Base-by-base conservation (phyloP, 2,113 vertebrate species). In the Notarius lentiginosus region DNA sequence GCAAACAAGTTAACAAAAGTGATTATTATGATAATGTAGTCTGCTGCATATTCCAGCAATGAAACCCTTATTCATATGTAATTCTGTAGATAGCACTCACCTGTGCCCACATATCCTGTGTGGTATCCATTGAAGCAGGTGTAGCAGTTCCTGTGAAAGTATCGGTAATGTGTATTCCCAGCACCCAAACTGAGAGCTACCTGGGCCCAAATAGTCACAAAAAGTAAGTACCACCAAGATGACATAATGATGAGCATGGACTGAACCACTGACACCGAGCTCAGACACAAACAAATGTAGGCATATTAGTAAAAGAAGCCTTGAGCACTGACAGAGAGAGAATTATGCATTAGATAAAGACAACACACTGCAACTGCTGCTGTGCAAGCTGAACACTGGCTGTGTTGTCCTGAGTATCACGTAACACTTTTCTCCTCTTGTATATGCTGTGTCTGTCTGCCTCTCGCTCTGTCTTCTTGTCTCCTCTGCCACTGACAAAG, bases 131-230 rank as follows among this genome's bases (percentile, higher is more conserved):
- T 91, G 34, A 86, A 87, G 60, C 96, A 97, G 9, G 95, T 94
- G 86, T 95, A 95, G 91, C 96, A 96, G 93, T 87, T 95, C 24
- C 94, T 95, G 93, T 95, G 95, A 27, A 93, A 90, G 89, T 94
- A 95, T 86, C 86, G 93, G 89, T 94, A 95, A 84, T 93, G 91
- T 0, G 87, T 86, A 61, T 87, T 87, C 18, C 92, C 90, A 0
- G 90, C 77, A 0, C 85, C 83, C 0, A 89, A 82, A 15, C 86
- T 88, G 86, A 93, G 83, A 86, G 84, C 81, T 3, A 92, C 88
- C 86, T 92, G 84, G 15, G 89, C 30, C 11, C 91, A 91, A 0
- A 92, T 55, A 82, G 90, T 93, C 88, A 94, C 92, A 0, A 96
- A 87, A 0, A 91, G 18, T 90, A 93, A 89, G 8, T 76, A 10